Conservation (phyloP, 1,140 invertebrate species). For the Drosophila nannoptera region DNA sequence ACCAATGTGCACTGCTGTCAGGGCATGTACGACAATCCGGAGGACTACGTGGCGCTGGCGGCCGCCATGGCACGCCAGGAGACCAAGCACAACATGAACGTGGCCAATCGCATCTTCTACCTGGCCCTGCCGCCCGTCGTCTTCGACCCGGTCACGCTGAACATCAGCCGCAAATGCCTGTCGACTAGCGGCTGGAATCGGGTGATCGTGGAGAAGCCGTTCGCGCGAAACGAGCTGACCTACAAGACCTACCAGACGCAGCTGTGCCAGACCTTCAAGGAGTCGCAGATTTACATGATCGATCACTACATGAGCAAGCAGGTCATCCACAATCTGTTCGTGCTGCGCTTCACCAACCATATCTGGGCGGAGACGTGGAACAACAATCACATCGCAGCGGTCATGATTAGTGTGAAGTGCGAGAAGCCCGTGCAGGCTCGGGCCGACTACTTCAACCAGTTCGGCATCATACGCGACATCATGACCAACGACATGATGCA, state of each 20-base stretch:
- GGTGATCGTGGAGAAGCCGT: conserved; percentile 60
- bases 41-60: conserved; percentile 32
- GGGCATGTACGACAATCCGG: conserved; percentile 45
- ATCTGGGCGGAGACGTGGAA: conserved; percentile 57
- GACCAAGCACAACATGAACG: conserved; percentile 28
- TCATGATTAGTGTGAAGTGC: conserved; percentile 62
- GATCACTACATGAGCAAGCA: conserved; percentile 53
- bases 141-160: conserved; percentile 49
- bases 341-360: conserved; percentile 50
- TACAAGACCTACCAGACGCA: conserved; percentile 41
- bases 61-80: conserved; percentile 40
- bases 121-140: conserved; percentile 46
- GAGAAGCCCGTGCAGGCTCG: conserved; percentile 36
- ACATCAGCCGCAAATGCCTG: conserved; percentile 46
- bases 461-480: conserved; percentile 58
- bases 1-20: conserved; percentile 42
- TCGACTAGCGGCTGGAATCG: conserved; percentile 46
- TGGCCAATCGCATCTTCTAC: conserved; percentile 61
- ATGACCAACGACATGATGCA: conserved; percentile 68
- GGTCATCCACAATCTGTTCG: conserved; percentile 53
- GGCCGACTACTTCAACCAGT: conserved; percentile 56
- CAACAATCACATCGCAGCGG: conserved; percentile 48
- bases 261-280: conserved; percentile 55
- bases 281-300: conserved; percentile 64
- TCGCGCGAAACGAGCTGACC: conserved; percentile 49